Evolutionary conservation across 2,797 vertebrate species (phyloP).

Genomic region (Toxotes lorentzi): DNA sequence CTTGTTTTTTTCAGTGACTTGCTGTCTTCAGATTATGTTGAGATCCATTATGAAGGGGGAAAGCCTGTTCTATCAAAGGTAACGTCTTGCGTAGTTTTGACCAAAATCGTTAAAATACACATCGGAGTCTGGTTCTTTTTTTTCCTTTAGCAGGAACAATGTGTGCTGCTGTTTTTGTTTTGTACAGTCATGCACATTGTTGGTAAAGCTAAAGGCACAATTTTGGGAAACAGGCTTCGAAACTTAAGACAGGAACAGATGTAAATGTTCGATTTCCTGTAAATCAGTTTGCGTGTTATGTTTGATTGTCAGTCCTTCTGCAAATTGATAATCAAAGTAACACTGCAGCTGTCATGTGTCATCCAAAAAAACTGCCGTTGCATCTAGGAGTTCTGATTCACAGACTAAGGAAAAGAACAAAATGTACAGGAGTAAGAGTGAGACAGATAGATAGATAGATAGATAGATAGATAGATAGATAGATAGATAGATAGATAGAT

Average conservation of each 20-base stretch:
- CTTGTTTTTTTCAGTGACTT: constrained; percentile 88
- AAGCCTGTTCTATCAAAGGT: constrained; percentile 94
- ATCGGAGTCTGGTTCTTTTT: constrained; percentile 15
- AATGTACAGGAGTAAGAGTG: neutral
- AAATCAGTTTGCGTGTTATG: neutral
- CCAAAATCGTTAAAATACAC: neutral
- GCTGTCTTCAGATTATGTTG: constrained; percentile 95
- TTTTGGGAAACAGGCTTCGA: neutral
- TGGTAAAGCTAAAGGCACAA: constrained; percentile 6
- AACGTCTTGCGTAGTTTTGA: constrained; percentile 57
- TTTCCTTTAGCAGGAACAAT: constrained; percentile 1
- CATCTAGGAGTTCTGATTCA: neutral
- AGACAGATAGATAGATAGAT: constrained; percentile 29
- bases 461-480: constrained; percentile 25
- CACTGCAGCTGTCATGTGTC: neutral
- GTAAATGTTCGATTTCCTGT: neutral
- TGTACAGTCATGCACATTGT: constrained; percentile 4
- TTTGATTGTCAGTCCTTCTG: neutral
- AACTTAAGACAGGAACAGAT: neutral
- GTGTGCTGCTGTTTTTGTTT: constrained; percentile 34
- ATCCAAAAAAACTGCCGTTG: neutral
- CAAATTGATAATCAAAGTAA: constrained; percentile 1
- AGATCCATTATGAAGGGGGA: constrained; percentile 94
- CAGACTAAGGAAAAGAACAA: constrained; percentile 5
- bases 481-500: constrained; percentile 22